These are phyloP conservation scores for Maconellicoccus hirsutus DNA, from an alignment of 1,140 invertebrate genomes.

Conservation along the genomic window DNA sequence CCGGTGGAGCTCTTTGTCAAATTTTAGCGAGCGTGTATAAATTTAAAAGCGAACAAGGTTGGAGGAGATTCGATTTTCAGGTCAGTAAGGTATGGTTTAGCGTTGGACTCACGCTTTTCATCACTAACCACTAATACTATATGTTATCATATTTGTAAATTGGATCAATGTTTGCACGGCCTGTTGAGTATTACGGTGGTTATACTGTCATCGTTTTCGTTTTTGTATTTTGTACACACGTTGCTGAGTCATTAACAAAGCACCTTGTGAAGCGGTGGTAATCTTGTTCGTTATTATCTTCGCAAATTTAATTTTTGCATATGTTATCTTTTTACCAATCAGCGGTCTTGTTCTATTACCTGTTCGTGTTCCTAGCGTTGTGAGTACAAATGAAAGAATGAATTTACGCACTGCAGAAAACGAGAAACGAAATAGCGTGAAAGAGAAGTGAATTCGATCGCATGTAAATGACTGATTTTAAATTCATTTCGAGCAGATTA, in stretches of 20 bases:
- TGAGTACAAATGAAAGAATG: too few relatives aligned
- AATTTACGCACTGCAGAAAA: too few relatives aligned
- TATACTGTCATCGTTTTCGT: background rate
- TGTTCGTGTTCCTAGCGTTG: too few relatives aligned
- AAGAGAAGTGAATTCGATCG: too few relatives aligned
- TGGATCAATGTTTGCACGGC: constrained; percentile 19
- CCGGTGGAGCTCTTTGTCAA: constrained; percentile 80
- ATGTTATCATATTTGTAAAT: background rate
- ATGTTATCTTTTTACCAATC: too few relatives aligned
- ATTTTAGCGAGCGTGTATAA: constrained; percentile 87
- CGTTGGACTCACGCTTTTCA: constrained; percentile 26
- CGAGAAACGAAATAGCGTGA: too few relatives aligned
- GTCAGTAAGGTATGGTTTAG: constrained; percentile 56
- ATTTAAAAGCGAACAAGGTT: constrained; percentile 91
- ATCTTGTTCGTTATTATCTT: constrained; percentile 11
- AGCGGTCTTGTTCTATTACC: too few relatives aligned
- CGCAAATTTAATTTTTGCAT: background rate
- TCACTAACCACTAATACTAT: constrained; percentile 27
- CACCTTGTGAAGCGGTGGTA: constrained; percentile 20
- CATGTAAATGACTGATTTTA: too few relatives aligned
- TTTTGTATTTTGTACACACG: constrained; percentile 7
- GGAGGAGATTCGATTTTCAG: constrained; percentile 82
- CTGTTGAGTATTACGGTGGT: constrained; percentile 5
- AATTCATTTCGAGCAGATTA: too few relatives aligned
- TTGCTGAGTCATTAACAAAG: background rate